Evolutionary conservation across 2,888 invertebrate genomes (phyloP), one percentile per base, ranked within the genome.

Genomic region (Atethmia centrago): DNA sequence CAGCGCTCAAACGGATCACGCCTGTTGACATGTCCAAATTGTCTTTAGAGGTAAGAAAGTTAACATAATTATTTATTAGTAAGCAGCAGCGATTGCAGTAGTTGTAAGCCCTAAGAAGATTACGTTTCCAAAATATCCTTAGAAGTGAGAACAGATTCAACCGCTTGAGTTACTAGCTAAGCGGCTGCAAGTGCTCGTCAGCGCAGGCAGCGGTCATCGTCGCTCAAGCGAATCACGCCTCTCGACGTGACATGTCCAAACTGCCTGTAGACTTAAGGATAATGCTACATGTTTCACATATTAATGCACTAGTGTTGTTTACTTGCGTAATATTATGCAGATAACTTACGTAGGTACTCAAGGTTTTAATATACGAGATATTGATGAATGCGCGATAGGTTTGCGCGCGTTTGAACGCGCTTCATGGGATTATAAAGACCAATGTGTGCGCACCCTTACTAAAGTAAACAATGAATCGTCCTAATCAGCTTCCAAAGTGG

Each of bases 1-100:
- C 99, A 82, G 98, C 98, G 87, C 98, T 99, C 96, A 98, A 98
- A 96, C 97, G 98, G 90, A 98, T 99, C 96, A 98, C 98, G 89
- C 99, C 99, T 77, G 98, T 99, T 93, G 99, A 99, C 97, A 99
- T 99, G 98, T 98, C 98, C 92, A 98, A 98, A 95, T 97, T 99
- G 86, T 98, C 98, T 89, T 97, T 98, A 94, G 98, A 98, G 98
- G 98, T 98, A 58, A 74, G 56, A 51, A 62, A n/a, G n/a, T 1
- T 40, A 9, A 36, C 36, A 36, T 7, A 36, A 36, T 36, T 45
- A 14, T 8, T 42, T 42, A 53, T 45, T 25, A 5, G 3, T 53
- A 36, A 4, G 28, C 21, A 40, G 21, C 21, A 40, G 14, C 14
- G 0, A n/a, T 21, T 28, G 8, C 31, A n/a, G 19, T 8, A 31